phyloP scores from a whole-genome alignment of 1,140 invertebrate genomes.

The Leptoteleia sp. region DNA sequence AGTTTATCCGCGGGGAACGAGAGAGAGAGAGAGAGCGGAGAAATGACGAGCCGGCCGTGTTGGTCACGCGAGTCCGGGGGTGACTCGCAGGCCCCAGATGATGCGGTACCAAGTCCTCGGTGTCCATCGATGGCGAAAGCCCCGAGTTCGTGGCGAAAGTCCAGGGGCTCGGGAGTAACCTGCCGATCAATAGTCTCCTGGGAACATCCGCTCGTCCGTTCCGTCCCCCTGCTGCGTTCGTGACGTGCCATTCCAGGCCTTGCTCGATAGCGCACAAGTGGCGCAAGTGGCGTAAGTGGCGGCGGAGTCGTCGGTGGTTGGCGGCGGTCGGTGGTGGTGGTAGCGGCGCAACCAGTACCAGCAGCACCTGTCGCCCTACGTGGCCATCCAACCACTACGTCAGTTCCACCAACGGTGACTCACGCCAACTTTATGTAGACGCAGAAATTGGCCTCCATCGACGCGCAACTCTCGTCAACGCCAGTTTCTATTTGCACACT shows the following conservation, averaged over 20 bases:
- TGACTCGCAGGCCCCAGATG: slow-evolving; percentile 35
- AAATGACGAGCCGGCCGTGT: slow-evolving; percentile 37
- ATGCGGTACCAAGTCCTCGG: slow-evolving; percentile 61
- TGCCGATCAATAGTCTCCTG: slow-evolving; percentile 79
- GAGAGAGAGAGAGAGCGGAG: no score
- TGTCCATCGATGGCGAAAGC: slow-evolving; percentile 45
- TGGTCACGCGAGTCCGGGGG: slow-evolving; percentile 27
- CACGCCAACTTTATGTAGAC: slow-evolving; percentile 60
- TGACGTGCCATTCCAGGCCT: slow-evolving; percentile 47
- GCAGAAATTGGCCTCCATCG: slow-evolving; percentile 55
- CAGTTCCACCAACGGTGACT: slow-evolving; percentile 71
- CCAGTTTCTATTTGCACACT: slow-evolving; percentile 17
- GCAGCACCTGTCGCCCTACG: slow-evolving; percentile 71
- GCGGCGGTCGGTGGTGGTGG: slow-evolving; percentile 62
- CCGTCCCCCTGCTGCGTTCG: slow-evolving; percentile 68
- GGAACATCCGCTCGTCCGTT: slow-evolving; percentile 74
- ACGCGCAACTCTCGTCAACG: slow-evolving; percentile 21
- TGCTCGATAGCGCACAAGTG: no score
- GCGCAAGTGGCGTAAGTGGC: slow-evolving; percentile 9
- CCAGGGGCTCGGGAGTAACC: slow-evolving; percentile 60
- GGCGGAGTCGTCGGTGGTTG: slow-evolving; percentile 37
- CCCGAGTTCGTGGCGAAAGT: slow-evolving; percentile 63
- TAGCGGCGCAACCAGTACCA: slow-evolving; percentile 70
- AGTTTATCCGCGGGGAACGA: no score
- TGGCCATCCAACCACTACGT: slow-evolving; percentile 48